phyloP scores from a whole-genome alignment of 2,888 invertebrate species.

The Synanthedon tipuliformis region DNA sequence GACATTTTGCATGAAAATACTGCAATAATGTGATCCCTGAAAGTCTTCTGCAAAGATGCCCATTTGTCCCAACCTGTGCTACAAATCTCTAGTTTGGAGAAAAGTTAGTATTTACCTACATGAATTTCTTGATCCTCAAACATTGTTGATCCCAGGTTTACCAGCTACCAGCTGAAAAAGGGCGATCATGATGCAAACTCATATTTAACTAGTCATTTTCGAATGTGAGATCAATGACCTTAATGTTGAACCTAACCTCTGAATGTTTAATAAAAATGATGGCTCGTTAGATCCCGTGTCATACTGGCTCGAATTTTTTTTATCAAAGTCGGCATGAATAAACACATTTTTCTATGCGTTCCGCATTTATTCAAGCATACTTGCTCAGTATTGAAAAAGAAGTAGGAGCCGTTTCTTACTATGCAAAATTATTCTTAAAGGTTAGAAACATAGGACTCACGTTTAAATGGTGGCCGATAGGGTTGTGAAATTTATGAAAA shows the following conservation, averaged over 20 bases:
- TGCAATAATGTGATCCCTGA: too few species aligned
- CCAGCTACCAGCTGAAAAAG: too few species aligned
- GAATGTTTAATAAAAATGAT: neutral
- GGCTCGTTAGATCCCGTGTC: conserved; percentile 23
- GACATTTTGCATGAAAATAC: too few species aligned
- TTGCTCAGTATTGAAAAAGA: conserved; percentile 12
- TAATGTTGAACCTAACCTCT: conserved; percentile 20
- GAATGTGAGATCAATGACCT: conserved; percentile 22
- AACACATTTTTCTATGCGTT: conserved; percentile 67
- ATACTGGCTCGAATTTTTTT: conserved; percentile 57
- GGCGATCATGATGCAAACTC: too few species aligned
- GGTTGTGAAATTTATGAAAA: conserved; percentile 62
- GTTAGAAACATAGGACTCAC: conserved; percentile 32
- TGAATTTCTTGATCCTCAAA: too few species aligned
- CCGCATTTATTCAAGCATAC: conserved; percentile 50
- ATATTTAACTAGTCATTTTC: neutral
- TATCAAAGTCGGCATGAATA: conserved; percentile 64
- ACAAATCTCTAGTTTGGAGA: too few species aligned
- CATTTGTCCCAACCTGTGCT: too few species aligned
- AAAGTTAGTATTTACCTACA: too few species aligned
- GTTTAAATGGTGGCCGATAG: conserved; percentile 32
- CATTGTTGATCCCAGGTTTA: too few species aligned
- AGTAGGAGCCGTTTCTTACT: conserved; percentile 11
- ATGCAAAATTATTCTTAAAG: conserved; percentile 11
- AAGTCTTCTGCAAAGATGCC: too few species aligned